Conservation (phyloP, 1,140 invertebrate species). For the Chironomus striatipennis region DNA sequence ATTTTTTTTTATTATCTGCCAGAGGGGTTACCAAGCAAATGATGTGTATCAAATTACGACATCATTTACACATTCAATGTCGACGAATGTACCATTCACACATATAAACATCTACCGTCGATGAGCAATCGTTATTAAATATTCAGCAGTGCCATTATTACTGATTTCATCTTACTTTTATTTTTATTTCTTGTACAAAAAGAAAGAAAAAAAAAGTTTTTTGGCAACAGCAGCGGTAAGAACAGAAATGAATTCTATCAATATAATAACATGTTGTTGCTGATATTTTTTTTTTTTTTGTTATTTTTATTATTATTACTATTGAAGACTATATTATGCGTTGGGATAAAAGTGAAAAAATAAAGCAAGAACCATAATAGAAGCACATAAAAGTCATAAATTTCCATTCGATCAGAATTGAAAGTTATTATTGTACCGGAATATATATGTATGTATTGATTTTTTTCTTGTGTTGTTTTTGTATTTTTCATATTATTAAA, state of each 20-base stretch:
- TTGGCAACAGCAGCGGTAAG: not conserved
- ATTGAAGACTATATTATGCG: not conserved
- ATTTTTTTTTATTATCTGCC: not conserved
- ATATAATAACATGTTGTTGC: slow-evolving; percentile 4
- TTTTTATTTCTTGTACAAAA: not conserved
- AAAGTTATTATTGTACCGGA: slow-evolving; percentile 19
- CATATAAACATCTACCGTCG: not conserved
- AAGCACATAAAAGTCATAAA: slow-evolving; percentile 22
- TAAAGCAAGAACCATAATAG: not conserved
- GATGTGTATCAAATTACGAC: slow-evolving; percentile 23
- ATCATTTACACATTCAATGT: not conserved
- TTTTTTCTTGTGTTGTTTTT: not conserved
- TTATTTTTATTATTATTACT: not conserved
- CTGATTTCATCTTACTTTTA: slow-evolving; percentile 13
- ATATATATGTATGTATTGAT: slow-evolving; percentile 12
- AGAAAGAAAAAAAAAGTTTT: not conserved
- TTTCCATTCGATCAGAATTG: slow-evolving; percentile 23
- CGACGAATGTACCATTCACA: not conserved
- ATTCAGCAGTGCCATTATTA: slow-evolving; percentile 17
- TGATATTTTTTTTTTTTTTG: slow-evolving; percentile 8
- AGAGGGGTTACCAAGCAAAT: slow-evolving; percentile 16
- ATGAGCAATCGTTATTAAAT: slow-evolving; percentile 13
- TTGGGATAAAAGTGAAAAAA: not conserved
- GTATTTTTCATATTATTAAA: not conserved
- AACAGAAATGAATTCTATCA: not conserved